phyloP scores from a whole-genome alignment of 1,140 invertebrate species.

The Hormaphis cornu region DNA sequence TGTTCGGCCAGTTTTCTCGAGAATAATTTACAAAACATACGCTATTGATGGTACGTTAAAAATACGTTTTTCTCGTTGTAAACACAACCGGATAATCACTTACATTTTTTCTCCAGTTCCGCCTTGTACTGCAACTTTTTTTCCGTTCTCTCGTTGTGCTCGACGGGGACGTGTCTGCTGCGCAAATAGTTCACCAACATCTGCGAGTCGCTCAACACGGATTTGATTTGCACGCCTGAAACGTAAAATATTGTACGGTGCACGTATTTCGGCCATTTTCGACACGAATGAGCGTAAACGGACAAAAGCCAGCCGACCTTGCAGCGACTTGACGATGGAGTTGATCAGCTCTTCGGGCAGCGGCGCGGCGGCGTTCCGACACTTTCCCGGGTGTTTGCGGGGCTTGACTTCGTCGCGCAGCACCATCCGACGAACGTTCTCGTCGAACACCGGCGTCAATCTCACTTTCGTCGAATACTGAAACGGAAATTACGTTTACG shows the following conservation, averaged over 20 bases:
- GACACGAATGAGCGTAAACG: too few species aligned
- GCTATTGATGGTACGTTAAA: too few species aligned
- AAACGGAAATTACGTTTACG: neutral
- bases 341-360: neutral
- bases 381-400: neutral
- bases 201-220: neutral
- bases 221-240: neutral
- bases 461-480: neutral
- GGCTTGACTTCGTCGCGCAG: neutral
- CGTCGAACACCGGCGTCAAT: neutral
- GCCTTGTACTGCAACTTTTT: neutral
- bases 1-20: too few species aligned
- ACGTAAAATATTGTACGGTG: neutral
- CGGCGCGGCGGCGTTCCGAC: neutral
- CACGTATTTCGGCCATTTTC: neutral
- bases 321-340: neutral
- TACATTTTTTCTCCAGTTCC: slow-evolving; percentile 14
- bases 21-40: too few species aligned
- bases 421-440: neutral
- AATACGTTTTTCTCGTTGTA: too few species aligned
- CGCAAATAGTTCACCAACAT: neutral
- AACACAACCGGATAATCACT: too few species aligned
- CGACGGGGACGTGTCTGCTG: neutral
- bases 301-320: too few species aligned
- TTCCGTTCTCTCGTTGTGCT: neutral